Evolutionary conservation across 2,113 vertebrate species (phyloP).

Genomic region (Oriolus oriolus): DNA sequence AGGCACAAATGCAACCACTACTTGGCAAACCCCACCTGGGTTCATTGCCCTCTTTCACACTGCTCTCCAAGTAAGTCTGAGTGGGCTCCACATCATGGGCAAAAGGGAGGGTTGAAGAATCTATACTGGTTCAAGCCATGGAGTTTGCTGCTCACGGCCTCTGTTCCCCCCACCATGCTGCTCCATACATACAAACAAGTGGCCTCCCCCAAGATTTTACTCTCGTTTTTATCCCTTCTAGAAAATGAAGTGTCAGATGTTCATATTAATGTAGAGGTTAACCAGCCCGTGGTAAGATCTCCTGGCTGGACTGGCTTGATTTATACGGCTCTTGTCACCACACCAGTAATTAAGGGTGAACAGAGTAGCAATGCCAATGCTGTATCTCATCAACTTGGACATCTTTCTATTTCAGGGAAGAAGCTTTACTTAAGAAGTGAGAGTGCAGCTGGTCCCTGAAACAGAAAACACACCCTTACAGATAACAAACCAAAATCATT

Average conservation of each 20-base stretch:
- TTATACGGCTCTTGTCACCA: neutral
- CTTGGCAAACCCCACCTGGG: neutral
- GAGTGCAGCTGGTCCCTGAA: neutral
- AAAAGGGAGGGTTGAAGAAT: neutral
- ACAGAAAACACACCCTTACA: neutral
- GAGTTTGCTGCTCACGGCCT: neutral
- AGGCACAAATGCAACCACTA: neutral
- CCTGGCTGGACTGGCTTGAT: neutral
- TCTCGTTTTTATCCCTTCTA: neutral
- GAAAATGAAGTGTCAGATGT: neutral
- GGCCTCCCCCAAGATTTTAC: neutral
- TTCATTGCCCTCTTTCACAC: neutral
- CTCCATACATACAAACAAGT: fast-evolving
- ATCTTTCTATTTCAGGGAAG: neutral
- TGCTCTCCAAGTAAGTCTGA: neutral
- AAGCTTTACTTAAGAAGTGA: neutral
- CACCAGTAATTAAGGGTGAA: neutral
- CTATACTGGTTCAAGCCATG: neutral
- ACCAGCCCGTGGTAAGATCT: neutral
- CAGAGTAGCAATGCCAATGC: neutral
- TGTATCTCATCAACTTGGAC: neutral
- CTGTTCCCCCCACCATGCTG: neutral
- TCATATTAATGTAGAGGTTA: neutral
- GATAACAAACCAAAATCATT: neutral
- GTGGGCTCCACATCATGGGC: fast-evolving